phyloP scores from a whole-genome alignment of 2,797 vertebrate species.

The Zonotrichia albicollis region DNA sequence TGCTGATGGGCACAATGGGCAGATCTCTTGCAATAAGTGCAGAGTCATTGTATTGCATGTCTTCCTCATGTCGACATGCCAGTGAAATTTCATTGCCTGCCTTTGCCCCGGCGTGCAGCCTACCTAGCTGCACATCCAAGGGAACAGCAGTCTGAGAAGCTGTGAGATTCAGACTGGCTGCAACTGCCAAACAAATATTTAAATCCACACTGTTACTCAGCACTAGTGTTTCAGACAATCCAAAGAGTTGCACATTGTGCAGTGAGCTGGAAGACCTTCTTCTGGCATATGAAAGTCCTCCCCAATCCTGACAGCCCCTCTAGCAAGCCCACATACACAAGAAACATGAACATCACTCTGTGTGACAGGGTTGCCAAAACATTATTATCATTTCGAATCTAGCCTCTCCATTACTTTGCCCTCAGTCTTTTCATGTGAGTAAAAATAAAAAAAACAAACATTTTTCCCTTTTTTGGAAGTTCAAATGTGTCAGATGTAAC shows the following conservation, averaged over 20 bases:
- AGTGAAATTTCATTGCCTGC: background rate
- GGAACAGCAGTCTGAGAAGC: background rate
- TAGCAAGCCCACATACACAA: background rate
- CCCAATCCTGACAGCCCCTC: background rate
- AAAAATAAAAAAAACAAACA: background rate
- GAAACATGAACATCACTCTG: fast-evolving
- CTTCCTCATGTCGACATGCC: background rate
- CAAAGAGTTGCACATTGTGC: background rate
- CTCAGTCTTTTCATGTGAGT: background rate
- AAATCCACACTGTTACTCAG: background rate
- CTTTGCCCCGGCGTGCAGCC: background rate
- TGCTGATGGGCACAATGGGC: background rate
- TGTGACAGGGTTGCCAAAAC: background rate
- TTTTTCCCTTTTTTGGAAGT: background rate
- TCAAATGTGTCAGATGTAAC: background rate
- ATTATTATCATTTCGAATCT: background rate
- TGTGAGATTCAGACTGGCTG: background rate
- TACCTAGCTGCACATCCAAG: background rate
- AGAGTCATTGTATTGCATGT: background rate
- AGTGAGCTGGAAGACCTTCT: background rate
- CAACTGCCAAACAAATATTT: background rate
- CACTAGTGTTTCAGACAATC: background rate
- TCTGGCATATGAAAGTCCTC: background rate
- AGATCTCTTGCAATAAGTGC: background rate
- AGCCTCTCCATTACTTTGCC: background rate